These are phyloP conservation scores for Scatophagus argus DNA, from an alignment of 2,113 vertebrate genomes.

Conservation along the genomic window DNA sequence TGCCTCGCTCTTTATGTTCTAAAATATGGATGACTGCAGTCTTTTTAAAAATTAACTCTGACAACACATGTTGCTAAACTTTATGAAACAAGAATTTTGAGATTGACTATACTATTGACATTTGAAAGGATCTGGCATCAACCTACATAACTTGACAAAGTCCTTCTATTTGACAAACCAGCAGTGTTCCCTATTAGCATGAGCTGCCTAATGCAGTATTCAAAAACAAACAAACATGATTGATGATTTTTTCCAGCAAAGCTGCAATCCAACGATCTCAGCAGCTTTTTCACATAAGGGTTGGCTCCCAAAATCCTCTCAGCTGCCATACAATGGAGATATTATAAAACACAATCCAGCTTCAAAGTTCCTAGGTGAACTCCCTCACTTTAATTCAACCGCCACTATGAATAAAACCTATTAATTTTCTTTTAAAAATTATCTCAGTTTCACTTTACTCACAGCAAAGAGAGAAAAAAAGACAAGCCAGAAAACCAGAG, in stretches of 20 bases:
- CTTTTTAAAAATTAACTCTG: background rate
- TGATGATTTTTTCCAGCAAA: background rate
- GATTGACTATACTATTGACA: background rate
- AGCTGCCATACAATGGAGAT: background rate
- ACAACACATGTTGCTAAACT: background rate
- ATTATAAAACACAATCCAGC: background rate
- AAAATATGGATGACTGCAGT: constrained; percentile 2
- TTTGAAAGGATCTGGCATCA: background rate
- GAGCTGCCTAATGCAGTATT: background rate
- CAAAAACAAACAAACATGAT: background rate
- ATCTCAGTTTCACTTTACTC: background rate
- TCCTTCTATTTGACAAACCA: background rate
- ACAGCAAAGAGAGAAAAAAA: too few relatives aligned
- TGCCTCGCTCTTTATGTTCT: background rate
- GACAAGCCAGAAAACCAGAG: background rate
- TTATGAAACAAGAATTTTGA: background rate
- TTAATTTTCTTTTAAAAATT: background rate
- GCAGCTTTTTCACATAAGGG: background rate
- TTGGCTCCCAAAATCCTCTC: constrained; percentile 1
- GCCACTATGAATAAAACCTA: background rate
- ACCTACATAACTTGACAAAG: background rate
- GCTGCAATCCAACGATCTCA: background rate
- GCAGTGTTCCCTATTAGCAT: background rate
- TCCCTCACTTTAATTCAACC: background rate
- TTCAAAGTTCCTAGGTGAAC: background rate